Evolutionary conservation across 2,113 vertebrate species (phyloP), one percentile per base, ranked within the genome.

Genomic region (Indicator indicator): DNA sequence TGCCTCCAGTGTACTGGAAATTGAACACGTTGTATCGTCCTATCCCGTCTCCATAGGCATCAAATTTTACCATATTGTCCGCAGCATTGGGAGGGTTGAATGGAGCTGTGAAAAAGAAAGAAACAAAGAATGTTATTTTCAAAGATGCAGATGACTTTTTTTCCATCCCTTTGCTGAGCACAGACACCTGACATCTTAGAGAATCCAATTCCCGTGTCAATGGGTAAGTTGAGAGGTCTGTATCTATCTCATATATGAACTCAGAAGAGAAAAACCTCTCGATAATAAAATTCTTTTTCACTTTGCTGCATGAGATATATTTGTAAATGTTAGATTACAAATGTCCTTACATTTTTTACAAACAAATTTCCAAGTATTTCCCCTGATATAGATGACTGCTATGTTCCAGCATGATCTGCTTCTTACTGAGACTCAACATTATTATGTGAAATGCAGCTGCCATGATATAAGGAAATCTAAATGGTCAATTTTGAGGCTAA

Each of bases 1-100:
- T 99, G 81, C 97, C 99, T 50, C 97, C 98, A 8, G 97, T 90
- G 42, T 97, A 96, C 97, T 99, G 99, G 97, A 99, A 99, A 96
- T 99, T 99, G 98, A 99, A 99, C 95, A 99, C 99, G 28, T 99
- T 99, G 98, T 99, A 99, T 81, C 98, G 97, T 55, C 99, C 99
- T 94, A 99, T 97, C 81, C 99, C 99, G 15, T 99, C 99, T 70
- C 99, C 99, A 40, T 98, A 99, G 63, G 98, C 96, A 74, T 99
- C 99, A 94, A 99, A 99, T 97, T 99, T 99, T 85, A 99, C 99
- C n/a, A 97, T 94, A 30, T 97, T 99, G 94, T 99, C 99, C 3
- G 95, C 98, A 42, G 98, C 98, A 85, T 96, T 98, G 16, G 98
- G 97, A 52, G 99, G 98, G 79, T 98, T 98, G 93, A 99, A 99